Evolutionary conservation across 2,888 invertebrate species (phyloP), one percentile per base, ranked within the genome.

Genomic region (Crocallis elinguaria): DNA sequence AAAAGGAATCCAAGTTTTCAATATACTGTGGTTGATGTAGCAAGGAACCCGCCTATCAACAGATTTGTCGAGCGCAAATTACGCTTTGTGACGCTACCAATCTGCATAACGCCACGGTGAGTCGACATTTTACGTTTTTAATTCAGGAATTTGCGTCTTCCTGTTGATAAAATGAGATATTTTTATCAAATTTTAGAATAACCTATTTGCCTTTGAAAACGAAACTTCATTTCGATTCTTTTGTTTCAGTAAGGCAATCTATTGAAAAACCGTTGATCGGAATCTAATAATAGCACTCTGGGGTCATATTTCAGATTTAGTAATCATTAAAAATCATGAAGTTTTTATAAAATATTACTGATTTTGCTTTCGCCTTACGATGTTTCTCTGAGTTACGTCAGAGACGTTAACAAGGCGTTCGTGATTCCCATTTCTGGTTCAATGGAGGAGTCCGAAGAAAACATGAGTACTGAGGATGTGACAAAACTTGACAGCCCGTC

Each of bases 191-290:
- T 79, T 73, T 75, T 80, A 69, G 63, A 81, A 73, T 88, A 88
- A 88, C 88, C 87, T 87, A 84, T 71, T 76, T 84, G 66, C 55
- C 54, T 59, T 65, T 66, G 65, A 71, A 77, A 71, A 69, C 75
- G 75, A 79, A 91, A 91, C 90, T 90, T 89, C 77, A 85, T 88
- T 88, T 90, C 42, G 79, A 76, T 89, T 91, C 81, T 90, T 88
- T 88, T 89, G 87, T 89, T 88, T 82, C 85, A 88, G 88, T 67
- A 58, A 55, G 61, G 51, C 63, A 63, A 66, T 64, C 62, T 71
- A 71, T 65, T 63, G 61, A 41, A 52, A 61, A 65, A 72, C 45
- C 71, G 75, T 64, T 63, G 58, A 49, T 71, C 49, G 57, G 57
- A 68, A 67, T 68, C 67, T 57, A 63, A 73, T 72, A 71, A 65